These are phyloP conservation scores for Anadara kagoshimensis DNA, from an alignment of 1,140 invertebrate genomes.

Conservation along the genomic window DNA sequence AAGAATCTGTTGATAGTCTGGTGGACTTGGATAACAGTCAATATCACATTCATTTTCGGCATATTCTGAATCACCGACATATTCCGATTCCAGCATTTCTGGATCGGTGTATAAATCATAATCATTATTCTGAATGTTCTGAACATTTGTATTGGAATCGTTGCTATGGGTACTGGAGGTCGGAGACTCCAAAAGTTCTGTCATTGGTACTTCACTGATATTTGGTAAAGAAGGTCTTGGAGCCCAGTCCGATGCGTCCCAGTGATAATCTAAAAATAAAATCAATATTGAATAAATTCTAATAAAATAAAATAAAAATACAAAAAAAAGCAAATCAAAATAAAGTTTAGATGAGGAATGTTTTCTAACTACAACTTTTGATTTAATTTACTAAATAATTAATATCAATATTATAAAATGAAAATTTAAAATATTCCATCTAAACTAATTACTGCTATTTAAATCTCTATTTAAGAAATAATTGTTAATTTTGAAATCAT, in stretches of 20 bases:
- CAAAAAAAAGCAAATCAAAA: too few relatives aligned
- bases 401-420: neutral
- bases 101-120: constrained; percentile 73
- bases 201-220: constrained; percentile 93
- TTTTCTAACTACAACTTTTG: too few relatives aligned
- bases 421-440: neutral
- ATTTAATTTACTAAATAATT: too few relatives aligned
- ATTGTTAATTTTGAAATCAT: too few relatives aligned
- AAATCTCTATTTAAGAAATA: neutral
- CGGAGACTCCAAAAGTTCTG: constrained; percentile 89
- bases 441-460: neutral
- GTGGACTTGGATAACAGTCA: constrained; percentile 67
- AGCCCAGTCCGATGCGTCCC: constrained; percentile 97
- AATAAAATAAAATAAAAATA: too few relatives aligned
- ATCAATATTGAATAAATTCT: too few relatives aligned
- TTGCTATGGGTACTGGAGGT: constrained; percentile 85
- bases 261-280: constrained; percentile 86
- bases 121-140: constrained; percentile 80
- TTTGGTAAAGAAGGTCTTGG: constrained; percentile 84
- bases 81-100: constrained; percentile 83
- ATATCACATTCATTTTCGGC: constrained; percentile 77
- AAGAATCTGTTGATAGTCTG: constrained; percentile 73
- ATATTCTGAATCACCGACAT: constrained; percentile 80
- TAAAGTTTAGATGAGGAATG: too few relatives aligned
- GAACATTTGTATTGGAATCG: constrained; percentile 82